A percentile compares a stretch with the other conserved stretches of the same genome.
These are phyloP conservation scores for Geopemphigus sp. DNA, from an alignment of 1,140 invertebrate genomes.

Conservation along the genomic window DNA sequence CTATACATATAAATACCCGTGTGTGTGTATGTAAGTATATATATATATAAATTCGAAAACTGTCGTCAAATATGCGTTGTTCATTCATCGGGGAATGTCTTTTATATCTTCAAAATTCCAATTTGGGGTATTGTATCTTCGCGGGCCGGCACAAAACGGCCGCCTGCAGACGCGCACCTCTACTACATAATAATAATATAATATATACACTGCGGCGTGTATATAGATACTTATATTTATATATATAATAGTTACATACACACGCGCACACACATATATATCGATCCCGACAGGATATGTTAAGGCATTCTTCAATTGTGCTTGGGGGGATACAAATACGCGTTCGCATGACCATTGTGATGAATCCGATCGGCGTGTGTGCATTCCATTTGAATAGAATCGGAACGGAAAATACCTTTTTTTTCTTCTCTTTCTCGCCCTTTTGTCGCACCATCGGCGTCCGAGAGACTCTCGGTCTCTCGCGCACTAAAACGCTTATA, in stretches of 20 bases:
- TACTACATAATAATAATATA: slow-evolving; percentile 35
- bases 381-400: slow-evolving; percentile 45
- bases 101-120: slow-evolving; percentile 44
- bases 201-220: slow-evolving; percentile 3
- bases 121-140: slow-evolving; percentile 42
- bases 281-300: slow-evolving; percentile 42
- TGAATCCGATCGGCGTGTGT: slow-evolving; percentile 24
- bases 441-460: slow-evolving; percentile 21
- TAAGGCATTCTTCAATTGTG: slow-evolving; percentile 34
- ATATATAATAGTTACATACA: neutral
- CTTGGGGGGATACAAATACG: slow-evolving; percentile 25
- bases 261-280: neutral
- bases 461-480: slow-evolving; percentile 6
- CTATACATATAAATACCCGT: too few relatives aligned
- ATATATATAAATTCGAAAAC: neutral
- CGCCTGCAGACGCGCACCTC: slow-evolving; percentile 35
- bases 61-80: slow-evolving; percentile 41
- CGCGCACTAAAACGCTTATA: too few relatives aligned
- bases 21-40: too few relatives aligned
- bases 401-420: slow-evolving; percentile 39
- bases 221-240: neutral
- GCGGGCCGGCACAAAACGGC: slow-evolving; percentile 9
- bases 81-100: slow-evolving; percentile 47
- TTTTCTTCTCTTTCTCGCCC: neutral
- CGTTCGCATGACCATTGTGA: slow-evolving; percentile 38